Conservation (phyloP, 2,797 vertebrate genomes). For the Gymnothorax javanicus region DNA sequence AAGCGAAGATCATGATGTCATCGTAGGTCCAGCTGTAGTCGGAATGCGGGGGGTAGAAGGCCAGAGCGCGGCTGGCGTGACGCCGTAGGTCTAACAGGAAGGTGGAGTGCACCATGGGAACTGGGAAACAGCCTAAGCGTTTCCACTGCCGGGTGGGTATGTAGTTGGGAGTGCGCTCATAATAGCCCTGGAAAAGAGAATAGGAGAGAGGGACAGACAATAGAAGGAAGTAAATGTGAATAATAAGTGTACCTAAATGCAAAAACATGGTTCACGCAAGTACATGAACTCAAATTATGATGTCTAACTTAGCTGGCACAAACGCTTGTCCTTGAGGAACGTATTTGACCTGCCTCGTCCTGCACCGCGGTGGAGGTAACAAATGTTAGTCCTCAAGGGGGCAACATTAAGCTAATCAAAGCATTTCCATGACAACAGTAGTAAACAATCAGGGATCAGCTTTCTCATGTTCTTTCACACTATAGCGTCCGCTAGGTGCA, state of each 20-base stretch:
- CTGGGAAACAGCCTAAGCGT: constrained; percentile 78
- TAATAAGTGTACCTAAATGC: not conserved
- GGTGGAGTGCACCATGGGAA: constrained; percentile 89
- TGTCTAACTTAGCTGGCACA: too few species aligned
- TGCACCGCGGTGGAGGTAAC: too few species aligned
- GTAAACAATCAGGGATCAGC: too few species aligned
- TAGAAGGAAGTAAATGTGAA: not conserved
- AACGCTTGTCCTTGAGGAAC: too few species aligned
- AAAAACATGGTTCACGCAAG: too few species aligned
- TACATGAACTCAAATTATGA: too few species aligned
- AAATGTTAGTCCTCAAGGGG: too few species aligned
- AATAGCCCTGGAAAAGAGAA: constrained; percentile 77
- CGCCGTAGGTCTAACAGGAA: constrained; percentile 84
- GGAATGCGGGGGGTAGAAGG: constrained; percentile 79
- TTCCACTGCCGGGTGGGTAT: constrained; percentile 82
- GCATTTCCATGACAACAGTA: too few species aligned
- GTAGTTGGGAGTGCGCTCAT: constrained; percentile 83
- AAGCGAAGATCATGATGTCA: constrained; percentile 88
- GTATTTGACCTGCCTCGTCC: too few species aligned
- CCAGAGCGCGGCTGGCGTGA: constrained; percentile 68
- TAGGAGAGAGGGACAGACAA: not conserved
- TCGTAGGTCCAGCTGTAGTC: constrained; percentile 83
- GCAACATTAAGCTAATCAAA: too few species aligned
- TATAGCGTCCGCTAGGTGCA: too few species aligned
- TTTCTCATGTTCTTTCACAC: too few species aligned